Conservation (phyloP, 53 echinoderm and acorn worm species). For the Pentamera pediparva region DNA sequence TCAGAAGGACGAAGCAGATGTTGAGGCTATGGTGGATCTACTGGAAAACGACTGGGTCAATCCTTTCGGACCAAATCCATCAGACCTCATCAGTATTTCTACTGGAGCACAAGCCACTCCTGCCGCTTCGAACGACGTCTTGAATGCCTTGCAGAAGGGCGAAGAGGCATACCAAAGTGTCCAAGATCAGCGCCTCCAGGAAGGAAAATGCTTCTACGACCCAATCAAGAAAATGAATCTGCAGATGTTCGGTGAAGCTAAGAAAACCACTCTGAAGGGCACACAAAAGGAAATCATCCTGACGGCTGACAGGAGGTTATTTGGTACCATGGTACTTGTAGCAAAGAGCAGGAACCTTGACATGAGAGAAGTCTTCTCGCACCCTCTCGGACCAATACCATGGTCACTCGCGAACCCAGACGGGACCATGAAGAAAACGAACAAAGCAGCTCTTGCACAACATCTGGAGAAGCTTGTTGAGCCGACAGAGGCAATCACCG, state of each 20-base stretch:
- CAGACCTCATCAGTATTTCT: conserved; percentile 16
- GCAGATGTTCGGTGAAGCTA: neutral
- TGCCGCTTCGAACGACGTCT: neutral
- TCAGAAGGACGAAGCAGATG: conserved; percentile 31
- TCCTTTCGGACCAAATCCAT: neutral
- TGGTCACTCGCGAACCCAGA: conserved; percentile 6
- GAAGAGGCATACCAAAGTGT: neutral
- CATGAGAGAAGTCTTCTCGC: neutral
- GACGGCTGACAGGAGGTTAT: conserved; percentile 38
- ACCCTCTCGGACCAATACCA: conserved; percentile 29
- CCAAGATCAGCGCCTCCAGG: neutral
- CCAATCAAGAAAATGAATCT: neutral
- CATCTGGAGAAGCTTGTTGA: neutral
- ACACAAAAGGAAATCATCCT: conserved; percentile 25
- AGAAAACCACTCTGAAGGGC: neutral
- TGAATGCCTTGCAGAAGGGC: neutral
- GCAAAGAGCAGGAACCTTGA: conserved; percentile 3
- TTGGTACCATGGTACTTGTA: conserved; percentile 35
- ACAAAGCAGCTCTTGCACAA: neutral
- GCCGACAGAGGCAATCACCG: neutral
- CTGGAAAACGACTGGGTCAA: conserved; percentile 39
- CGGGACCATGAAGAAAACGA: neutral
- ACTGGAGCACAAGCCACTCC: neutral
- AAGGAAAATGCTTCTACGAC: neutral
- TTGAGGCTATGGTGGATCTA: conserved; percentile 24